phyloP scores from a whole-genome alignment of 2,888 invertebrate species.

The Spisula solida region DNA sequence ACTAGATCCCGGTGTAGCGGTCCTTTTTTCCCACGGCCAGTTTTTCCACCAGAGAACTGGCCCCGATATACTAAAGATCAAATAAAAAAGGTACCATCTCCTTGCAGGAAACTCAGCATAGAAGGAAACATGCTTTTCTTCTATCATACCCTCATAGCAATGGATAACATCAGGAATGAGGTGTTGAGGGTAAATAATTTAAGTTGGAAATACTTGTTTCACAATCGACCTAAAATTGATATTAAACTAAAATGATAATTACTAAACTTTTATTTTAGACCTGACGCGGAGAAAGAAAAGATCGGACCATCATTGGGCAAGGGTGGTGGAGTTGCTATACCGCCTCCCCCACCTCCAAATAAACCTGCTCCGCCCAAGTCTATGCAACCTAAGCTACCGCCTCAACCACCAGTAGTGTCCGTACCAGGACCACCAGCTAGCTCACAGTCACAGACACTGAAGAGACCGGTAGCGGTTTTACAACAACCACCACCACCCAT shows the following conservation, averaged over 20 bases:
- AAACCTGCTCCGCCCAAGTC: conserved; percentile 89
- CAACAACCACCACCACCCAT: conserved; percentile 76
- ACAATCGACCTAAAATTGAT: no score
- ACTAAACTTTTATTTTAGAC: conserved; percentile 86
- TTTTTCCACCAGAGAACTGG: no score
- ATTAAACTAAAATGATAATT: neutral
- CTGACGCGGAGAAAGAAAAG: conserved; percentile 98
- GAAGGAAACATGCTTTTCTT: no score
- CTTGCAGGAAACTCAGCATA: no score
- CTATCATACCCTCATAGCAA: no score
- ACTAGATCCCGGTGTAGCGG: no score
- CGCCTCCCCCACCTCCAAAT: conserved; percentile 77
- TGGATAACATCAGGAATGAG: no score
- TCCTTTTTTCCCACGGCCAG: no score
- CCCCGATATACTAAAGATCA: no score
- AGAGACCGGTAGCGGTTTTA: conserved; percentile 83
- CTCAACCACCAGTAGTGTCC: conserved; percentile 76
- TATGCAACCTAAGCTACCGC: conserved; percentile 73
- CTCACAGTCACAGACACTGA: conserved; percentile 75
- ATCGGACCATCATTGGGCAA: conserved; percentile 92
- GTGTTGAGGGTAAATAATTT: no score
- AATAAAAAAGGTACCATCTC: no score
- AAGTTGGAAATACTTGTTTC: no score
- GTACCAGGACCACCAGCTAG: conserved; percentile 82
- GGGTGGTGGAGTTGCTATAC: conserved; percentile 65